Evolutionary conservation across 1,140 invertebrate genomes (phyloP), one percentile per base, ranked within the genome.

Genomic region (Lordiphosa clarofinis): DNA sequence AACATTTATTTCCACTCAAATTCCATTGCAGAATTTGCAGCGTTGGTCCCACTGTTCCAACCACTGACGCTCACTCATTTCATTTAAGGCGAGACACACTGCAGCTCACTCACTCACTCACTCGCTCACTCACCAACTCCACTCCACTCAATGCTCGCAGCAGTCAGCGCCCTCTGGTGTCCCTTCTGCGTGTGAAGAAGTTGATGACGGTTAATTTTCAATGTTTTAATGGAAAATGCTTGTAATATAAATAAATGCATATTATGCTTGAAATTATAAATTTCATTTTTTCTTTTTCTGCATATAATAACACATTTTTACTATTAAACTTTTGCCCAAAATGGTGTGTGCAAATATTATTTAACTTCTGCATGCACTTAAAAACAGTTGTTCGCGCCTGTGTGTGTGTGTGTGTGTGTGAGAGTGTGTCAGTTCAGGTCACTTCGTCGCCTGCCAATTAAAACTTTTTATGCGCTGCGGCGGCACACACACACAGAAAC

Each of bases 361-460:
- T 35, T 67, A 28, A 28, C 66, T 65, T 66, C 46, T 56, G 73
- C 61, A 66, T 74, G 52, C 65, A 66, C 66, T 69, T 69, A 61
- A 69, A 69, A 69, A 62, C 56, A 58, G 48, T 53, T 65, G 55
- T 66, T 37, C 49, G 57, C 38, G 35, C 28, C 8, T 55, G 12
- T 37, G 38, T 4, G 35, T 33, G 12, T 58, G 19, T 58, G 47
- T 46, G 35, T 52, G 33, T 53, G 55, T 56, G 37, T 40, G 43
- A 28, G 0, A 7, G 43, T 56, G 60, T 71, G 71, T 64, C 82
- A 72, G 64, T 76, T 81, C 75, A 81, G 75, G 76, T 81, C 75
- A 81, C 75, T 81, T 81, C 68, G 76, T 82, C 76, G 76, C 67
- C 78, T 81, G 76, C 78, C 76, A 81, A 81, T 81, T 81, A 81